Evolutionary conservation across 2,113 vertebrate genomes (phyloP).

Genomic region (Brevimyrus niger): DNA sequence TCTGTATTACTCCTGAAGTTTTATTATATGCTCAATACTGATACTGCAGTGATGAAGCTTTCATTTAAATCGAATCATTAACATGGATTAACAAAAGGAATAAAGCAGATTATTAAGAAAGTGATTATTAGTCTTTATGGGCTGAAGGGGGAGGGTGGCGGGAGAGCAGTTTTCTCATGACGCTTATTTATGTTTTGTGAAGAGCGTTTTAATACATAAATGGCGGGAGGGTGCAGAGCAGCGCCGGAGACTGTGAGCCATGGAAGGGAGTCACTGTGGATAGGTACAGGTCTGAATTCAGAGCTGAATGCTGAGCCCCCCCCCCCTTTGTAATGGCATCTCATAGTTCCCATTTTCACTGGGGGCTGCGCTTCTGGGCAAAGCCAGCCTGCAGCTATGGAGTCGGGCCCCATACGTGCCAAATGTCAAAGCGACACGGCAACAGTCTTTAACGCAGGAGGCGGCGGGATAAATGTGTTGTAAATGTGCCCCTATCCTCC

Average conservation of each 20-base stretch:
- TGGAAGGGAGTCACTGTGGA: not conserved
- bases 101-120: not conserved
- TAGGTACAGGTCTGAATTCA: not conserved
- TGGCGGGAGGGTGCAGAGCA: not conserved
- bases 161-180: not conserved
- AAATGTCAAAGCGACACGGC: not conserved
- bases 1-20: not conserved
- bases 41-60: not conserved
- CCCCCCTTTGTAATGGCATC: not conserved
- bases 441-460: not conserved
- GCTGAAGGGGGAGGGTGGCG: not conserved
- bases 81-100: not conserved
- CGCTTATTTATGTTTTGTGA: not conserved
- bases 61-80: not conserved
- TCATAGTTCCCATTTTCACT: not conserved
- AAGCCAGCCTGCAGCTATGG: not conserved
- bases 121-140: not conserved
- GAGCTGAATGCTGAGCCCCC: not conserved
- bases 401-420: not conserved
- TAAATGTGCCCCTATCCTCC: conserved; percentile 11
- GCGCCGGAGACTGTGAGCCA: not conserved
- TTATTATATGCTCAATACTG: not conserved
- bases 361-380: not conserved
- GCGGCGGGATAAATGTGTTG: not conserved
- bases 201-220: not conserved